These are phyloP conservation scores for Megalopta genalis DNA, from an alignment of 1,140 invertebrate genomes.

Conservation along the genomic window DNA sequence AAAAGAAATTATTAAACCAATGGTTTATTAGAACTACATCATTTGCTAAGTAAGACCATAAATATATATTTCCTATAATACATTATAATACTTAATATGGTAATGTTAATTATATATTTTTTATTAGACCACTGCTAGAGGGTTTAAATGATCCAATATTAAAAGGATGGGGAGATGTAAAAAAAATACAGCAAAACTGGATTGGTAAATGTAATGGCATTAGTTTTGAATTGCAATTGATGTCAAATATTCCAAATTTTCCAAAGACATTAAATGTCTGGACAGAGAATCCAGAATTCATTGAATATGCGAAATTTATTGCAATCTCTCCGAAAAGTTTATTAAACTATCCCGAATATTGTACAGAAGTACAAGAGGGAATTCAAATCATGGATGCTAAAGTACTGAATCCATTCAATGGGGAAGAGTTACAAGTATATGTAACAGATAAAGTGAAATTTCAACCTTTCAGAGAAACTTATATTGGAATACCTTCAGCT, in stretches of 20 bases:
- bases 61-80: neutral
- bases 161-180: constrained; percentile 91
- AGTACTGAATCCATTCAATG: constrained; percentile 89
- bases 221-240: constrained; percentile 86
- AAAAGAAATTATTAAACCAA: constrained; percentile 93
- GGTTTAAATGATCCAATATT: constrained; percentile 87
- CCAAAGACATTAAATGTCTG: constrained; percentile 84
- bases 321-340: constrained; percentile 81
- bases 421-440: constrained; percentile 85
- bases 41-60: constrained; percentile 88
- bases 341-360: constrained; percentile 75
- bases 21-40: constrained; percentile 97
- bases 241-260: constrained; percentile 75
- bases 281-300: constrained; percentile 88
- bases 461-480: constrained; percentile 83
- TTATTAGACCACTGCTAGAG: constrained; percentile 81
- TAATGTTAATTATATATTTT: constrained; percentile 19
- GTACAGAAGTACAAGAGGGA: constrained; percentile 51
- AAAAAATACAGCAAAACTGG: constrained; percentile 95
- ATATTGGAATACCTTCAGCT: constrained; percentile 84
- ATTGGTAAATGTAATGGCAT: constrained; percentile 95
- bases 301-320: constrained; percentile 86
- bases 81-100: neutral
- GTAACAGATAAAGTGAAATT: constrained; percentile 84
- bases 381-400: constrained; percentile 77